A percentile compares a stretch with the other conserved stretches of the same genome.
Evolutionary conservation across 2,113 vertebrate genomes (phyloP).

Genomic region (Thomomys bottae): DNA sequence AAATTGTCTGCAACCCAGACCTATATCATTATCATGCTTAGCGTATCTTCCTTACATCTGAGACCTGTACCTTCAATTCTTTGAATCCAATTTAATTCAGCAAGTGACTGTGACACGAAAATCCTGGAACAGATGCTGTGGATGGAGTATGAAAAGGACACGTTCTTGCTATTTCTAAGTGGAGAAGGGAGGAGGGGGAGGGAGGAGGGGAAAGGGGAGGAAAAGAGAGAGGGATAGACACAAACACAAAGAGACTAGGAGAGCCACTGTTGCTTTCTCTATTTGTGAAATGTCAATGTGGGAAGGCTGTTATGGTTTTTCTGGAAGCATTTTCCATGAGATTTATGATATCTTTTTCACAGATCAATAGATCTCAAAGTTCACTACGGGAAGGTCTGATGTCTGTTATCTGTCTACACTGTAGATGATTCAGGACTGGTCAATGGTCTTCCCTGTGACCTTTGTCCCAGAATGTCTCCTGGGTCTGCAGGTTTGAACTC

Average conservation of each 20-base stretch:
- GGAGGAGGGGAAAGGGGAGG: no score
- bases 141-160: neutral
- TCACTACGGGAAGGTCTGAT: neutral
- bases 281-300: neutral
- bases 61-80: neutral
- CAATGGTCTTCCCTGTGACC: neutral
- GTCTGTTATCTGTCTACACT: neutral
- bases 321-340: neutral
- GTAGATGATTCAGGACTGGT: neutral
- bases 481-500: neutral
- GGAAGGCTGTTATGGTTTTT: neutral
- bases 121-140: neutral
- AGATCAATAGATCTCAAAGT: slow-evolving; percentile 6
- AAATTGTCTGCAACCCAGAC: neutral
- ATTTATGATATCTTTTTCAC: neutral
- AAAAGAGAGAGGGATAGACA: neutral
- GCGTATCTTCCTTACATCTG: neutral
- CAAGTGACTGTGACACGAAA: neutral
- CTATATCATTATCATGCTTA: neutral
- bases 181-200: no score
- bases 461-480: neutral
- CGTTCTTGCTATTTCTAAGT: neutral
- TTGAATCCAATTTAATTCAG: neutral
- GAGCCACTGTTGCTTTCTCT: neutral
- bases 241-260: no score